These are phyloP conservation scores for Cossypha caffra DNA, from an alignment of 2,797 vertebrate species.

Conservation along the genomic window DNA sequence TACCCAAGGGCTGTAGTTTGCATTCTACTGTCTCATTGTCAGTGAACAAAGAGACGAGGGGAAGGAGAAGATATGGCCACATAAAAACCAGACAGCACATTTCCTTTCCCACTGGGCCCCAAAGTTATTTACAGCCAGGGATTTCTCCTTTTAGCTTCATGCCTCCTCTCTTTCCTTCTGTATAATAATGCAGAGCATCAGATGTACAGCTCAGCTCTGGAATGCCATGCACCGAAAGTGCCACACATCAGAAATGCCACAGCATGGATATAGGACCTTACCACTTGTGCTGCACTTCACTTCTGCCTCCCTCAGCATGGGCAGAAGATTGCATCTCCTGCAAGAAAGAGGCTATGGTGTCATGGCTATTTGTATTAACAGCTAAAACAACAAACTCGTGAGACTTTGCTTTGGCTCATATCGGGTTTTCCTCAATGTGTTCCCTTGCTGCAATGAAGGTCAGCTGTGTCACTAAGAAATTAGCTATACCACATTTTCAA, in stretches of 20 bases:
- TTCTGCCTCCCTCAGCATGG: not conserved
- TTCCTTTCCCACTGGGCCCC: not conserved
- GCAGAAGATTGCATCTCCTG: not conserved
- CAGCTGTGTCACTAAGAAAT: not conserved
- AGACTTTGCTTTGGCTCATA: not conserved
- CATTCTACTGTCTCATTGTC: not conserved
- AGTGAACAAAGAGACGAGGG: accelerated
- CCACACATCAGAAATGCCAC: accelerated
- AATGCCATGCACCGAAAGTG: not conserved
- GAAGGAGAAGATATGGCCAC: not conserved
- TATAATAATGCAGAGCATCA: accelerated
- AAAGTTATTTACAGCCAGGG: not conserved
- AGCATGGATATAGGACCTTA: not conserved
- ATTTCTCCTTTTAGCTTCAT: not conserved
- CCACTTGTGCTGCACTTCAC: accelerated
- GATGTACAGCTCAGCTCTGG: not conserved
- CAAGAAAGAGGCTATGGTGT: not conserved
- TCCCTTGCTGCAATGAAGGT: not conserved
- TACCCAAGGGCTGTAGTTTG: not conserved
- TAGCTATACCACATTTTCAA: not conserved
- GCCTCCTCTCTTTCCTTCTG: not conserved
- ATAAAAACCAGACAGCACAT: not conserved
- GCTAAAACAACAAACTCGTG: not conserved
- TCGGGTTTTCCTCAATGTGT: not conserved
- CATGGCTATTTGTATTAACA: not conserved